These are phyloP conservation scores for Meiosimyza platycephala DNA, from an alignment of 2,888 invertebrate genomes.

Conservation along the genomic window DNA sequence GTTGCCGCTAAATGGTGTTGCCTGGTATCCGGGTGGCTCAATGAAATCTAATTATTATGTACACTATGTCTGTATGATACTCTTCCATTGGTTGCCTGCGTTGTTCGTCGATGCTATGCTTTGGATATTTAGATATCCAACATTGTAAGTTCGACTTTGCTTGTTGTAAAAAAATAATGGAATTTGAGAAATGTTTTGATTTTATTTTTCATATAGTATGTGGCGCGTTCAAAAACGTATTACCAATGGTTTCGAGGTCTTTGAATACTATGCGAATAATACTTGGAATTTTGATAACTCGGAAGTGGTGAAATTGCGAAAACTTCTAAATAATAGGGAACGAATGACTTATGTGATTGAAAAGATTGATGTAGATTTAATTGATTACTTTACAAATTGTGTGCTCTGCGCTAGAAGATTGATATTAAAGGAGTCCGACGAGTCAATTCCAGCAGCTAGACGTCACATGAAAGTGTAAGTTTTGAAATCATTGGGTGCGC, in stretches of 20 bases:
- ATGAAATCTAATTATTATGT: conserved; percentile 83
- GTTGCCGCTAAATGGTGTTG: conserved; percentile 88
- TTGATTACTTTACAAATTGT: conserved; percentile 85
- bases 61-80: conserved; percentile 84
- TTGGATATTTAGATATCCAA: conserved; percentile 85
- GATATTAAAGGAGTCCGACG: conserved; percentile 85
- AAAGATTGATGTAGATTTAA: conserved; percentile 75
- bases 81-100: conserved; percentile 94
- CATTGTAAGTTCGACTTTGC: conserved; percentile 75
- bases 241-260: conserved; percentile 86
- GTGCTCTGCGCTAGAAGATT: conserved; percentile 82
- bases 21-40: conserved; percentile 88
- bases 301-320: conserved; percentile 71
- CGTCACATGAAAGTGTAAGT: conserved; percentile 84
- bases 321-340: conserved; percentile 75
- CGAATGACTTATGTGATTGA: conserved; percentile 77
- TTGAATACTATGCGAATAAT: conserved; percentile 92
- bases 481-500: not conserved
- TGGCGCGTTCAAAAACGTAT: conserved; percentile 86
- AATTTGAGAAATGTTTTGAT: not conserved
- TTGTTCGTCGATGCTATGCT: conserved; percentile 83
- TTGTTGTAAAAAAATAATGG: not conserved
- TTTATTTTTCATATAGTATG: conserved; percentile 71
- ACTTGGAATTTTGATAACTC: conserved; percentile 90
- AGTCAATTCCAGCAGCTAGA: conserved; percentile 82